Evolutionary conservation across 1,140 invertebrate species (phyloP).

Genomic region (Heterodera schachtii): DNA sequence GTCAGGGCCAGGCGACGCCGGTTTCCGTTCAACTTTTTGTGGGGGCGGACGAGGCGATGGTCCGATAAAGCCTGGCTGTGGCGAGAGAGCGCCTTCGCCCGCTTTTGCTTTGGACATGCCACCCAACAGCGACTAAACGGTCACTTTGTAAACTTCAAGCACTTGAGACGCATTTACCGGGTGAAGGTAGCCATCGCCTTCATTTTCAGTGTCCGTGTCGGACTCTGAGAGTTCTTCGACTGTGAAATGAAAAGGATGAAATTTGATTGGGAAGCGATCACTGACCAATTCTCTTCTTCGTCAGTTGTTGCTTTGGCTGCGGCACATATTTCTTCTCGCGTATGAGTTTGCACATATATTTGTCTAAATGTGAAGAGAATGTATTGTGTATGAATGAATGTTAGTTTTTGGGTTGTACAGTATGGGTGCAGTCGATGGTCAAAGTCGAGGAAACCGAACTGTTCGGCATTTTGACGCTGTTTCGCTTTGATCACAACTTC

Average conservation of each 20-base stretch:
- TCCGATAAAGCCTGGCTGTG: slow-evolving; percentile 3
- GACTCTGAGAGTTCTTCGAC: slow-evolving; percentile 47
- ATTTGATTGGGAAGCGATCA: background rate
- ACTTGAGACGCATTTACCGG: slow-evolving; percentile 24
- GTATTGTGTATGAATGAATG: slow-evolving; percentile 79
- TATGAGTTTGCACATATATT: slow-evolving; percentile 78
- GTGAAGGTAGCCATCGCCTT: slow-evolving; percentile 50
- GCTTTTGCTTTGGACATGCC: background rate
- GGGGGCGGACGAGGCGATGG: slow-evolving; percentile 9
- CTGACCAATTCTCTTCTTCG: slow-evolving; percentile 10
- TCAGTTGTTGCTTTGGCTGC: slow-evolving; percentile 27
- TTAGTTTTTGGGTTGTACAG: slow-evolving; percentile 66
- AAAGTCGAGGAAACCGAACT: slow-evolving; percentile 89
- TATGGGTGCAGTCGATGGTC: slow-evolving; percentile 83
- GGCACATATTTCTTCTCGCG: slow-evolving; percentile 78
- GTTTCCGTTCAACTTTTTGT: background rate
- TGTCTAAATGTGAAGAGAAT: slow-evolving; percentile 71
- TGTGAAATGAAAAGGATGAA: background rate
- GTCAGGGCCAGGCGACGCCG: background rate
- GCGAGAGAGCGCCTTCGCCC: background rate
- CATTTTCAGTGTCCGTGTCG: slow-evolving; percentile 34
- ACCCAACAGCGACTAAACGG: background rate
- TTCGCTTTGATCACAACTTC: slow-evolving; percentile 96
- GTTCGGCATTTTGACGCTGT: slow-evolving; percentile 82
- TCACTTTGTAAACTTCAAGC: background rate